Conservation (phyloP, 2,797 vertebrate genomes). For the Toxotes lorentzi region DNA sequence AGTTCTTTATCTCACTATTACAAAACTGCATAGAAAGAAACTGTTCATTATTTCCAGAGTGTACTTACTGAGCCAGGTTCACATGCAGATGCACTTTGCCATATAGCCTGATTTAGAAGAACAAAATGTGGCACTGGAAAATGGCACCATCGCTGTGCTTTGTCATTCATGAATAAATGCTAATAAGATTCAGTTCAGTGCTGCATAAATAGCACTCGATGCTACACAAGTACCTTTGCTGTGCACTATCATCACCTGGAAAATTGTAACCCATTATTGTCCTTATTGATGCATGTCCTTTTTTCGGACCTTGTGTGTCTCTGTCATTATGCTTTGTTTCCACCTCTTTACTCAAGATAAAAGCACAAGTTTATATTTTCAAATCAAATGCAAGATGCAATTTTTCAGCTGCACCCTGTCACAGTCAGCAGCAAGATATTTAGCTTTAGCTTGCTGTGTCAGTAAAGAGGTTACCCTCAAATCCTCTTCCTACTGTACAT, state of each 20-base stretch:
- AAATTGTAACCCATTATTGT: background rate
- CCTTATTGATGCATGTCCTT: background rate
- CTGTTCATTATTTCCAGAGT: background rate
- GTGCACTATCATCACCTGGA: background rate
- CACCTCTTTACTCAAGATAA: background rate
- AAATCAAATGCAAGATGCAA: background rate
- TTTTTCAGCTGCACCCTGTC: background rate
- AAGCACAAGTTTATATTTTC: background rate
- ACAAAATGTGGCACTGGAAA: background rate
- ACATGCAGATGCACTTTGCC: background rate
- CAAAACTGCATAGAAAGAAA: background rate
- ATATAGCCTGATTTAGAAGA: background rate
- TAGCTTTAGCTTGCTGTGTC: background rate
- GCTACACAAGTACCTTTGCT: background rate
- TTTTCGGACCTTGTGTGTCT: background rate
- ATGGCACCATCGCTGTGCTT: background rate
- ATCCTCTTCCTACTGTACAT: conserved; percentile 16
- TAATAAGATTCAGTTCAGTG: conserved; percentile 4
- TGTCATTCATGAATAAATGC: conserved; percentile 25
- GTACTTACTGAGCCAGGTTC: background rate
- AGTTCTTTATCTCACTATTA: background rate
- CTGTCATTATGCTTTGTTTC: background rate
- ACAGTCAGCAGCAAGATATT: background rate
- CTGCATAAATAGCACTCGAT: background rate
- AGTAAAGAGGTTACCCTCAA: conserved; percentile 28